phyloP scores from a whole-genome alignment of 30 jellyfish, hydroid and myxozoan genomes.

The Aurelia sp. region DNA sequence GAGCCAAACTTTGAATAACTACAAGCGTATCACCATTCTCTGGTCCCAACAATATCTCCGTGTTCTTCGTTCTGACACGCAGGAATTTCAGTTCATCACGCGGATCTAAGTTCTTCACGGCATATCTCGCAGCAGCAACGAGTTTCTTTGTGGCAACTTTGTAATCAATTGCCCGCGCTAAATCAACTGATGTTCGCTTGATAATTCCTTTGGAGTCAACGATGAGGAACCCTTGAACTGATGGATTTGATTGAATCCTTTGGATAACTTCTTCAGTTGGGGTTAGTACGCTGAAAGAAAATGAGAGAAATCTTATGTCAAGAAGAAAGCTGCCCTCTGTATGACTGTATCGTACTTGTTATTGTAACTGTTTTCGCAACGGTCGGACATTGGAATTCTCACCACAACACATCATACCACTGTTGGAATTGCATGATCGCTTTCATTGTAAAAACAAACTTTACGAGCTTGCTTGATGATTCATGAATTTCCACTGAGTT shows the following conservation, averaged over 20 bases:
- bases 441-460: too few relatives aligned
- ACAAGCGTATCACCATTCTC: constrained; percentile 66
- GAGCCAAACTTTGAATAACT: constrained; percentile 65
- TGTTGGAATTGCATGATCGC: too few relatives aligned
- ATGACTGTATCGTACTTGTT: too few relatives aligned
- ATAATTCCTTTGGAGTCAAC: constrained; percentile 70
- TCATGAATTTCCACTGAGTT: too few relatives aligned
- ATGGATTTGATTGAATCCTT: constrained; percentile 58
- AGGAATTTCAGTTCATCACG: constrained; percentile 69
- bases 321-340: too few relatives aligned
- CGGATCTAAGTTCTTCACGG: constrained; percentile 81
- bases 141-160: constrained; percentile 70
- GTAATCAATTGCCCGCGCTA: constrained; percentile 61
- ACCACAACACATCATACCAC: too few relatives aligned
- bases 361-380: too few relatives aligned
- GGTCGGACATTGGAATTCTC: too few relatives aligned
- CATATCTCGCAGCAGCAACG: constrained; percentile 65
- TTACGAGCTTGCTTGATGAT: too few relatives aligned
- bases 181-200: constrained; percentile 65
- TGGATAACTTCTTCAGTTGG: constrained; percentile 71
- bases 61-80: constrained; percentile 66
- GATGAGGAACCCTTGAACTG: constrained; percentile 76
- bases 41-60: constrained; percentile 79
- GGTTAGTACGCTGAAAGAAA: constrained; percentile 35
- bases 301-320: too few relatives aligned